Base-by-base conservation (phyloP, 2,797 vertebrate genomes). In the Chaetophractus vellerosus region DNA sequence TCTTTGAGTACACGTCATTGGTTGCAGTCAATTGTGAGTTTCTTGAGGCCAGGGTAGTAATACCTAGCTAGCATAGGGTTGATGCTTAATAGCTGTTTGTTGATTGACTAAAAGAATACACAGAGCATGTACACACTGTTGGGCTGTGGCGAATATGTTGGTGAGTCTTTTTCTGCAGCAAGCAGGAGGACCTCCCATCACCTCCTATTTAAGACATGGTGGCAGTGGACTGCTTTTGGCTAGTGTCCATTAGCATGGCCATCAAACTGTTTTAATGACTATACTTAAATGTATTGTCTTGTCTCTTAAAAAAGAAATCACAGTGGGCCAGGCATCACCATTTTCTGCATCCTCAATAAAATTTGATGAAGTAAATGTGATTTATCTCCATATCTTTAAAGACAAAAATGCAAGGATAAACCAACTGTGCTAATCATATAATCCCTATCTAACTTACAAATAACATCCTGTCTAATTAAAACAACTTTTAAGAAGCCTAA, bases 261-360 rank as follows among this genome's bases (percentile, higher is more conserved):
- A 90, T 24, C 64, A 74, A 96, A 88, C 92, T 94, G 45, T 95
- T 88, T 96, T 95, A 93, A 64, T 90, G 69, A 59, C 48, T 33
- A 11, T 87, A 89, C 36, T 93, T 92, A 91, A 96, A 79, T 94
- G 72, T 86, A 61, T 83, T 78, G 28, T 81, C 0, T 45, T 86
- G 16, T 74, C 23, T 76, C 23, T 55, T 71, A 48, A 90, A 66
- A 79, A 81, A 96, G 55, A 81, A 94, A 93, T 19, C 1, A 33
- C 5, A 24, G 24, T 61, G 71, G 12, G 2, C n/a, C 9, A 41
- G 87, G 2, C 9, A 80, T 81, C 31, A 3, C 0, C 50, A 14
- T 82, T 95, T 95, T 36, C 74, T 96, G 26, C 14, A 79, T 78
- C 8, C 10, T 83, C 6, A 52, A 4, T 85, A 15, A 72, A 71